Conservation (phyloP, 2,797 vertebrate genomes). For the Hyperoplus lanceolatus region DNA sequence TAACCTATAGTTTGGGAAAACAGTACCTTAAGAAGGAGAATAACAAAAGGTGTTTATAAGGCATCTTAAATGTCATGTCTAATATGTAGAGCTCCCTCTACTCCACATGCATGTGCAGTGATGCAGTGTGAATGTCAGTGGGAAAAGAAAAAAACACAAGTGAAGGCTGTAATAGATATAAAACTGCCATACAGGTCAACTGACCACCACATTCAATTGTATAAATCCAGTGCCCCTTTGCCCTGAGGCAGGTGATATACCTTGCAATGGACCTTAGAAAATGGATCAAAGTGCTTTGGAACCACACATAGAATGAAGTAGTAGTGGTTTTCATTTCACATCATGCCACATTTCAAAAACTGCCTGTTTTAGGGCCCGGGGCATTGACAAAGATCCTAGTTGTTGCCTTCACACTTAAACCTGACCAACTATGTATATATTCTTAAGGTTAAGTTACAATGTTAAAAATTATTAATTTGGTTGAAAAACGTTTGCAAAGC, state of each 20-base stretch:
- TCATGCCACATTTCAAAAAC: conserved; percentile 22
- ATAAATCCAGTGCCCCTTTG: conserved; percentile 3
- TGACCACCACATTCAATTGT: neutral
- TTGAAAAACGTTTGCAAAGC: neutral
- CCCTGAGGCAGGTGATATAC: conserved; percentile 46
- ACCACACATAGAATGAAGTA: conserved; percentile 9
- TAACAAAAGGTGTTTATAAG: neutral
- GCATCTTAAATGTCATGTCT: neutral
- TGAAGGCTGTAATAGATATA: no score
- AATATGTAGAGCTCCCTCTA: neutral
- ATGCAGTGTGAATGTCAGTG: neutral
- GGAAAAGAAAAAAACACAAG: neutral
- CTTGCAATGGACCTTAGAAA: conserved; percentile 26
- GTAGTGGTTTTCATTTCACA: conserved; percentile 5
- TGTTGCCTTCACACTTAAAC: neutral
- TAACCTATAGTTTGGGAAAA: neutral
- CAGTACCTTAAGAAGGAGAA: neutral
- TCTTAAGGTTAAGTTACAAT: neutral
- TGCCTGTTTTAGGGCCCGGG: conserved; percentile 4
- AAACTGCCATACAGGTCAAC: neutral
- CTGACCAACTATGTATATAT: neutral
- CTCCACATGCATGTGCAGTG: neutral
- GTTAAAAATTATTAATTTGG: neutral
- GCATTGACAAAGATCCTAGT: conserved; percentile 13
- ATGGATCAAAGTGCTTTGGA: conserved; percentile 37